phyloP scores from a whole-genome alignment of 2,113 vertebrate species.

The Bos taurus region ARS-UCD2.0 NC_037347.1:28680001-28680500 shows the following conservation, averaged over 20 bases:
- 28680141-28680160: background rate
- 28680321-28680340: background rate
- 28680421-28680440: background rate
- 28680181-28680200: background rate
- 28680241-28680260: background rate
- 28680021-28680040: background rate
- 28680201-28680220: background rate
- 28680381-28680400: background rate
- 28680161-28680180: background rate
- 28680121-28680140: background rate
- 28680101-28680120: background rate
- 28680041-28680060: background rate
- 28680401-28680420: background rate
- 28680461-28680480: background rate
- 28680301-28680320: background rate
- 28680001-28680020: background rate
- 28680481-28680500: background rate
- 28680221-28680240: background rate
- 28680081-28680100: background rate
- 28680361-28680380: background rate
- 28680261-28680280: background rate
- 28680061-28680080: background rate
- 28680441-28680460: background rate
- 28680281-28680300: background rate
- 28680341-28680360: background rate